Evolutionary conservation across 2,113 vertebrate genomes (phyloP), one percentile per base, ranked within the genome.

Genomic region (Eupsittula cactorum): DNA sequence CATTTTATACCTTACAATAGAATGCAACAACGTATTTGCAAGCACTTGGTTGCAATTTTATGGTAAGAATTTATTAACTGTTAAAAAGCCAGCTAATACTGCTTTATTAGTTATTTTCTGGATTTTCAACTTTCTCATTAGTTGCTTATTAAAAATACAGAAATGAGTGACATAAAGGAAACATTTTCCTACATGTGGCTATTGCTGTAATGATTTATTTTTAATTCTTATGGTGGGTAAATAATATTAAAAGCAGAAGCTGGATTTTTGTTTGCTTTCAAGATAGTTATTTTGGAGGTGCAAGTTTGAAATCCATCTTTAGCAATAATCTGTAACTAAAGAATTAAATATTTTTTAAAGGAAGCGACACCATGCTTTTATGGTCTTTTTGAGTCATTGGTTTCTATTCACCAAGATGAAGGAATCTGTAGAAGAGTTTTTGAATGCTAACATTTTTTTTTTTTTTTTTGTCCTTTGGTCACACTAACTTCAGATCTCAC

Each of bases 1-100:
- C 5, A 67, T 90, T 94, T 96, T 87, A 35, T 92, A 78, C 71
- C 33, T 95, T 90, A 65, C 33, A 81, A 44, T 24, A 65, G 63
- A 88, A 39, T 28, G 35, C 59, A 68, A 8, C 41, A 47, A 91
- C 39, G 35, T 82, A 86, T 74, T 94, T 76, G 63, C 33, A 95
- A 93, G 29, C 67, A 16, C 20, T 69, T 62, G 20, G 49, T 59
- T 82, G 50, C 28, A 74, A 2, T 91, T 55, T 90, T 82, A 24
- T 31, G 52, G 19, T 37, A 41, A n/a, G 42, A 90, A 55, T 73
- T n/a, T 79, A 29, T 77, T 65, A 79, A 80, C 15, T 16, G 14
- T 59, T 60, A 6, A 5, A 11, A 80, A 81, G 69, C 20, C 69
- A 78, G 29, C 24, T 82, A 64, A 55, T 79, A 33, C 3, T 90